Evolutionary conservation across 2,113 vertebrate genomes (phyloP), one percentile per base, ranked within the genome.

Genomic region (Vanacampus margaritifer): DNA sequence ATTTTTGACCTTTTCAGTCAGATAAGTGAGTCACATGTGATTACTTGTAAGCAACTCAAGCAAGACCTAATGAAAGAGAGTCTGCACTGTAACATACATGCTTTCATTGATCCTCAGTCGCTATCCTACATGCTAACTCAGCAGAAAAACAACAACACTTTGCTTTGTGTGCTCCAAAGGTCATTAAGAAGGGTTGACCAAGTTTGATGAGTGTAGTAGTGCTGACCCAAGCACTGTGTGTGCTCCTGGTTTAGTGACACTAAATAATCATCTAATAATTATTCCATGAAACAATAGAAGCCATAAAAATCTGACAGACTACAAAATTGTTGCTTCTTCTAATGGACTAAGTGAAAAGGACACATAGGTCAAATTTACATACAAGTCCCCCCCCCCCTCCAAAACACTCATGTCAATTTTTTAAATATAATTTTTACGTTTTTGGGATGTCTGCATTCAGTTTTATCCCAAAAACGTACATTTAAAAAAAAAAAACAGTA

Each of bases 81-180:
- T 66, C 51, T 14, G 7, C n/a, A 65, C 65, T 19, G 32, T 67
- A 64, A 41, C 56, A 61, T 24, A 74, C 70, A 78, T 5, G 56
- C 51, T 61, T 58, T 60, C 62, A 76, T 61, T 36, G 72, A 79
- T 81, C 71, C 69, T 65, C 59, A 54, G 75, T 76, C 70, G 72
- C 73, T 67, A 82, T 78, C 73, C 68, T 35, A 16, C 67, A 75
- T 81, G 76, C 79, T 82, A 79, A 84, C 56, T 1, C 59, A 67
- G 83, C 72, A 82, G 78, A 84, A 87, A 90, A 86, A 32, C 2
- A 32, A 32, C 28, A 32, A 76, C 61, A 79, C 54, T 69, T 79
- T 84, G 72, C 74, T 76, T 74, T 81, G 68, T 61, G 67, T 1
- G 48, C 69, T 87, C 80, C 89, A 90, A 89, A 88, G 88, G 81